These are phyloP conservation scores for Diabrotica virgifera DNA, from an alignment of 1,140 invertebrate genomes.

Conservation along the genomic window DNA sequence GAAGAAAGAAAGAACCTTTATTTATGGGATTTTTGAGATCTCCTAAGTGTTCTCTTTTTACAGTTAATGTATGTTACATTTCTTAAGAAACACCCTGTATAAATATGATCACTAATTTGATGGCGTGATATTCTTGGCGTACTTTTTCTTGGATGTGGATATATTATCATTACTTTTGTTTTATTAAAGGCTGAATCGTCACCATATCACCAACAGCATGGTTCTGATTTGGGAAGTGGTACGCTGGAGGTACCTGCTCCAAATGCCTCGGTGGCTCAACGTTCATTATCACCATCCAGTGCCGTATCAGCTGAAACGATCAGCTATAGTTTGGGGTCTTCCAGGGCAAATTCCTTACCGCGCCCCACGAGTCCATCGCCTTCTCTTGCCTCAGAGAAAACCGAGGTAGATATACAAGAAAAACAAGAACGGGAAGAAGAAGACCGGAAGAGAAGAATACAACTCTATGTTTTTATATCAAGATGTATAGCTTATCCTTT, in stretches of 20 bases:
- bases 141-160: too few species aligned
- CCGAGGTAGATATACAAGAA: constrained; percentile 68
- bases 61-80: too few species aligned
- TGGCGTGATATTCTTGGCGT: too few species aligned
- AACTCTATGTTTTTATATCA: constrained; percentile 98
- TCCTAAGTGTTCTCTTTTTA: too few species aligned
- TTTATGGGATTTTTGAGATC: too few species aligned
- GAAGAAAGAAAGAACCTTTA: too few species aligned
- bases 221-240: constrained; percentile 41
- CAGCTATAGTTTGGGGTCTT: constrained; percentile 49
- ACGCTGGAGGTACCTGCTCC: constrained; percentile 51
- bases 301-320: constrained; percentile 62
- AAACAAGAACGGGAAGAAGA: constrained; percentile 88
- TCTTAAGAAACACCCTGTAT: too few species aligned
- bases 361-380: constrained; percentile 80
- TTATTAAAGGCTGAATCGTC: constrained; percentile 39
- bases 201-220: constrained; percentile 39
- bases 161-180: not conserved
- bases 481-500: constrained; percentile 98
- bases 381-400: constrained; percentile 75
- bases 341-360: constrained; percentile 62
- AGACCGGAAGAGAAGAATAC: constrained; percentile 87
- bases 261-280: constrained; percentile 45
- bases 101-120: too few species aligned
- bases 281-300: constrained; percentile 61